These are phyloP conservation scores for Holacanthus passer DNA, from an alignment of 2,113 vertebrate genomes.

Conservation along the genomic window DNA sequence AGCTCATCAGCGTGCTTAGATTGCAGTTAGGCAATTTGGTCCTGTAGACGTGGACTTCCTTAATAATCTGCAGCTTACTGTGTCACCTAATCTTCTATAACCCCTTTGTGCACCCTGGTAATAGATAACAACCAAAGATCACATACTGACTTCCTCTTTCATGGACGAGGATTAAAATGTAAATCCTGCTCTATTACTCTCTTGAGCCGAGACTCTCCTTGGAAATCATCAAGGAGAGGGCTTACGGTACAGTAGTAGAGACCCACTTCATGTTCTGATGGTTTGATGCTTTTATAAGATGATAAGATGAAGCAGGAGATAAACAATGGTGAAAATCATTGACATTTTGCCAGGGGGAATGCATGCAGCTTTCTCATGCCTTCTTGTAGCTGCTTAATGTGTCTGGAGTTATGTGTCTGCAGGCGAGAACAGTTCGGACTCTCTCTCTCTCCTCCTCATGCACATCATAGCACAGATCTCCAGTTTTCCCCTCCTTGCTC, in stretches of 20 bases:
- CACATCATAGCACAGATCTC: background rate
- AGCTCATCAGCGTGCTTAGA: conserved; percentile 13
- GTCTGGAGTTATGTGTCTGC: conserved; percentile 44
- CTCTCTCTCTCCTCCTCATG: background rate
- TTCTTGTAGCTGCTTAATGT: conserved; percentile 20
- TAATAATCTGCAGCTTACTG: conserved; percentile 48
- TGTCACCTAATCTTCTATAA: conserved; percentile 46
- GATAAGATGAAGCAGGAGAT: conserved; percentile 12
- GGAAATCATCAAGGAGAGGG: conserved; percentile 31
- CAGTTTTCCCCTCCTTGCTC: conserved; percentile 1
- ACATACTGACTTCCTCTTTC: conserved; percentile 45
- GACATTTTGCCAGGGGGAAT: conserved; percentile 5
- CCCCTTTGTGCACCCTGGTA: conserved; percentile 36
- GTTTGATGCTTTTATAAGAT: conserved; percentile 8
- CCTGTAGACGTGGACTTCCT: conserved; percentile 21
- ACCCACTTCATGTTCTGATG: background rate
- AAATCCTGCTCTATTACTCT: conserved; percentile 55
- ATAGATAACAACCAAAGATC: conserved; percentile 42
- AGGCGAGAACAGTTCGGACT: conserved; percentile 38
- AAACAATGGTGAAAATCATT: background rate
- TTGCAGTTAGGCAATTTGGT: conserved; percentile 33
- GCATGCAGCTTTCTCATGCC: conserved; percentile 7
- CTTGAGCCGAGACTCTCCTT: conserved; percentile 24
- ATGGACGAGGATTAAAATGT: conserved; percentile 53
- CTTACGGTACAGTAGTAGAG: background rate